Conservation (phyloP, 2,888 invertebrate species). For the Teleiodes luculella region DNA sequence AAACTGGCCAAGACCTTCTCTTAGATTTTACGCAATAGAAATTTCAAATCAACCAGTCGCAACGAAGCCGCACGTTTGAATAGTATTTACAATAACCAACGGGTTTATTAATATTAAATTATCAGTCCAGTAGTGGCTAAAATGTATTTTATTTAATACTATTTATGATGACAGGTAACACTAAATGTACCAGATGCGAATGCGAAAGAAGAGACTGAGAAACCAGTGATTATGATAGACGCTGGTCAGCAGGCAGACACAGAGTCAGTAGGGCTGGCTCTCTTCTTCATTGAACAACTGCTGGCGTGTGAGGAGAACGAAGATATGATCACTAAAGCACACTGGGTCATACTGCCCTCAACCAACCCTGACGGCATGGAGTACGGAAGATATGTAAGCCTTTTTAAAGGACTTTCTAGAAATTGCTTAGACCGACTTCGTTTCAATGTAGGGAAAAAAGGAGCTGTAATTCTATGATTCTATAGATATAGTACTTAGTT, state of each 20-base stretch:
- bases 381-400: conserved; percentile 49
- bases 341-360: conserved; percentile 60
- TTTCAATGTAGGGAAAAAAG: no score
- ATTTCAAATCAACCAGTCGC: no score
- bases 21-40: no score
- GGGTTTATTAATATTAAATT: background rate
- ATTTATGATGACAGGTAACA: conserved; percentile 26
- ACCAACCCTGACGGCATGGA: conserved; percentile 66
- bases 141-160: no score
- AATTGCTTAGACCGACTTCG: no score
- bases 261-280: conserved; percentile 46
- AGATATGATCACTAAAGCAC: conserved; percentile 42
- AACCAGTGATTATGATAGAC: conserved; percentile 55
- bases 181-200: conserved; percentile 19
- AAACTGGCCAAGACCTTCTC: no score
- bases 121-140: background rate
- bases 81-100: no score
- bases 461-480: no score
- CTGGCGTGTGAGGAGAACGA: conserved; percentile 54
- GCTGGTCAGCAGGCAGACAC: conserved; percentile 58
- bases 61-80: no score
- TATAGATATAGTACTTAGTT: no score
- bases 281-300: conserved; percentile 57
- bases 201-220: conserved; percentile 20
- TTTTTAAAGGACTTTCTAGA: no score